These are phyloP conservation scores for Heliothis subflexa DNA, from an alignment of 1,140 invertebrate genomes.

Conservation along the genomic window DNA sequence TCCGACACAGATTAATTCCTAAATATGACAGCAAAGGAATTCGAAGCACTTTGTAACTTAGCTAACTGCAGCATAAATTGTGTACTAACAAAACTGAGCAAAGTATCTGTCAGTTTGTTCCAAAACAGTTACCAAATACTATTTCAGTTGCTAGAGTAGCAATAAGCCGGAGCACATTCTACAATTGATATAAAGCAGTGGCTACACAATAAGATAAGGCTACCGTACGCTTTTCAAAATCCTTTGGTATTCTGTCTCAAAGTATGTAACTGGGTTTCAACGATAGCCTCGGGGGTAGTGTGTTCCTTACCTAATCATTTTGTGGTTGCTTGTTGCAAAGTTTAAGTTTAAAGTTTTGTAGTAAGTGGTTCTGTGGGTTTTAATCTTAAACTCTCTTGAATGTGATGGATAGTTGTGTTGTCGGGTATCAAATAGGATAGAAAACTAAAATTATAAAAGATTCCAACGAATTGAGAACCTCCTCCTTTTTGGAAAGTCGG, in stretches of 20 bases:
- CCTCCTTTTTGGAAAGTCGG: too few relatives aligned
- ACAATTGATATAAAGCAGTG: slow-evolving; percentile 10
- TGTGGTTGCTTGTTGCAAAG: background rate
- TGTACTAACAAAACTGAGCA: background rate
- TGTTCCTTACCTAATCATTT: background rate
- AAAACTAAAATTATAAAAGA: too few relatives aligned
- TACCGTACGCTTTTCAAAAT: background rate
- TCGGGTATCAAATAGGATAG: too few relatives aligned
- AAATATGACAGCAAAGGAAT: slow-evolving; percentile 6
- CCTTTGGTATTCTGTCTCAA: slow-evolving; percentile 7
- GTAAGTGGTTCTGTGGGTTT: too few relatives aligned
- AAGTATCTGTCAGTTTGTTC: slow-evolving; percentile 1
- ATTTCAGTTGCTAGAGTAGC: background rate
- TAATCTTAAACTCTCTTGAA: too few relatives aligned
- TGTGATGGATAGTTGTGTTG: too few relatives aligned
- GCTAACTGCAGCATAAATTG: background rate
- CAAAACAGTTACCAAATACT: slow-evolving; percentile 27
- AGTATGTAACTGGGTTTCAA: slow-evolving; percentile 8
- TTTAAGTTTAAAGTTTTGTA: too few relatives aligned
- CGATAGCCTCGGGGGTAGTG: background rate
- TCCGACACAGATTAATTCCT: too few relatives aligned
- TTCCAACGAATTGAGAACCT: too few relatives aligned
- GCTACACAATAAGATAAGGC: slow-evolving; percentile 1
- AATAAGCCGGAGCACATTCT: slow-evolving; percentile 8
- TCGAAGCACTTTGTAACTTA: slow-evolving; percentile 3